Percentiles rank a stretch among this genome's conserved stretches.
Conservation (phyloP, 1,140 invertebrate genomes). For the Aphaenogaster floridana region DNA sequence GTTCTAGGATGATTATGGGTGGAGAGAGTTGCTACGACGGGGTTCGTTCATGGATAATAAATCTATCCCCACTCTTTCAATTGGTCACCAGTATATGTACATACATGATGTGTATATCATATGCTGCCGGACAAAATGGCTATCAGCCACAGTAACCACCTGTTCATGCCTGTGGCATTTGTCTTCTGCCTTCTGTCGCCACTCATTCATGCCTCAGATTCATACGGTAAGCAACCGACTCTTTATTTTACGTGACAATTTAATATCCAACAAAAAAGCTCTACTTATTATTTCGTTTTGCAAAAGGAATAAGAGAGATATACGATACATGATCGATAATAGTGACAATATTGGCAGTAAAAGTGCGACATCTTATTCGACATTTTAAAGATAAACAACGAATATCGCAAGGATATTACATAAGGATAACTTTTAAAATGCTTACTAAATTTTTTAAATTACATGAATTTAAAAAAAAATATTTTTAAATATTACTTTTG, state of each 20-base stretch:
- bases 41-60: constrained; percentile 62
- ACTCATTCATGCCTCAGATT: constrained; percentile 38
- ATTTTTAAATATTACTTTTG: not conserved
- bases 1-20: not conserved
- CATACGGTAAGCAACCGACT: constrained; percentile 35
- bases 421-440: not conserved
- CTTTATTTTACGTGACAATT: not conserved
- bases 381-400: not conserved
- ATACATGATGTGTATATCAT: constrained; percentile 66
- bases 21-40: not conserved
- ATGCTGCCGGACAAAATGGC: constrained; percentile 69
- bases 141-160: constrained; percentile 67
- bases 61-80: constrained; percentile 46
- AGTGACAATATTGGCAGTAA: not conserved
- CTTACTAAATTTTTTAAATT: not conserved
- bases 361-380: not conserved
- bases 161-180: constrained; percentile 56
- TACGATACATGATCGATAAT: not conserved
- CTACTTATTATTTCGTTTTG: not conserved
- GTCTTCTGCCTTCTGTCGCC: constrained; percentile 53
- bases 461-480: not conserved
- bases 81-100: constrained; percentile 64
- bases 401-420: not conserved
- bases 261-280: not conserved
- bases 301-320: not conserved